These are phyloP conservation scores for Numida meleagris DNA, from an alignment of 2,113 vertebrate species.

Conservation along the genomic window DNA sequence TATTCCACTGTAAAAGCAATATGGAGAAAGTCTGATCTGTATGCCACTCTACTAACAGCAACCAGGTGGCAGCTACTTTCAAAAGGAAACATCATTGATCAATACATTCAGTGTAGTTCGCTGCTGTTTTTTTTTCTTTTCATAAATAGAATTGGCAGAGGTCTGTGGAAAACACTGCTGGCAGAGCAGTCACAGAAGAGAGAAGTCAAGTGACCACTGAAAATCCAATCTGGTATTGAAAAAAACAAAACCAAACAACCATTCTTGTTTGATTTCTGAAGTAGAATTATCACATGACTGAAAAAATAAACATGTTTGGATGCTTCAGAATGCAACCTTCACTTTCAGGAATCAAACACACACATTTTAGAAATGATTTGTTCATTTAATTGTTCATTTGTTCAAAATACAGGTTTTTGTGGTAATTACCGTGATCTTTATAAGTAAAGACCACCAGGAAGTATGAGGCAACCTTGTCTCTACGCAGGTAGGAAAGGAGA, in stretches of 20 bases:
- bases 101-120: neutral
- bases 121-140: neutral
- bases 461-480: neutral
- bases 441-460: neutral
- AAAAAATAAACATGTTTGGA: neutral
- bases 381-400: neutral
- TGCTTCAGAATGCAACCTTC: neutral
- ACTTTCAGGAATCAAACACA: neutral
- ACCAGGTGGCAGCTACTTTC: neutral
- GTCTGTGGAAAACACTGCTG: neutral
- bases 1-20: neutral
- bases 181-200: neutral
- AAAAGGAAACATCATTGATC: neutral
- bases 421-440: neutral
- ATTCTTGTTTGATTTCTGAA: neutral
- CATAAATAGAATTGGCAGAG: neutral
- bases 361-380: neutral
- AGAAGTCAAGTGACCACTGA: neutral
- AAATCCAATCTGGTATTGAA: neutral
- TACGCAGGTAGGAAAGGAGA: neutral
- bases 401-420: neutral
- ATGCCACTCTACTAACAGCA: neutral
- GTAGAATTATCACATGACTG: neutral
- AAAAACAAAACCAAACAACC: neutral
- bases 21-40: neutral